These are phyloP conservation scores for Halictus ligatus DNA, from an alignment of 2,888 invertebrate species.

Conservation along the genomic window DNA sequence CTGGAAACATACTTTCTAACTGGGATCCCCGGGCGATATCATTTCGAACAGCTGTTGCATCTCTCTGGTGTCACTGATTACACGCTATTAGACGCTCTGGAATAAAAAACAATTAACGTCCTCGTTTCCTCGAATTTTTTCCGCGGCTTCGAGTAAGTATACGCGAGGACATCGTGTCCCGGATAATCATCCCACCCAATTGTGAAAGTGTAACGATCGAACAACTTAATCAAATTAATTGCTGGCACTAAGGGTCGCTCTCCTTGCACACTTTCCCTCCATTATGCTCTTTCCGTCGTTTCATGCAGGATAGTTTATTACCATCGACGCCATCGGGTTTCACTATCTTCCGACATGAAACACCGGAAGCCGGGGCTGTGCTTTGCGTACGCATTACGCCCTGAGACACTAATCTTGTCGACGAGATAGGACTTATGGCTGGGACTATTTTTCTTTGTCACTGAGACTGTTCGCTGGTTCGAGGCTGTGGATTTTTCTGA, in stretches of 20 bases:
- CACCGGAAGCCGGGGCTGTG: background rate
- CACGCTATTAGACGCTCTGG: background rate
- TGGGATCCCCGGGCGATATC: conserved; percentile 58
- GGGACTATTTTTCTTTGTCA: too few species aligned
- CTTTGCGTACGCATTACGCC: background rate
- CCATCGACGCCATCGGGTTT: background rate
- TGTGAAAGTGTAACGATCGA: background rate
- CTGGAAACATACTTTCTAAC: conserved; percentile 72
- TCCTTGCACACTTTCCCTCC: background rate
- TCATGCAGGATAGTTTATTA: background rate
- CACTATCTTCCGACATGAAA: background rate
- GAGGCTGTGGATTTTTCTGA: too few species aligned
- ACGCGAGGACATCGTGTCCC: background rate
- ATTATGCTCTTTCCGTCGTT: background rate
- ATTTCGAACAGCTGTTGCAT: conserved; percentile 35
- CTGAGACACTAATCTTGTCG: background rate
- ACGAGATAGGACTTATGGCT: too few species aligned
- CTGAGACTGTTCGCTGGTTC: too few species aligned
- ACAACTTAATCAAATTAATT: background rate
- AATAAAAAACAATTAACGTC: background rate
- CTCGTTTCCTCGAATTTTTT: background rate
- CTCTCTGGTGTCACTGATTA: background rate
- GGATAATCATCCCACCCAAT: background rate
- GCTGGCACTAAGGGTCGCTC: background rate
- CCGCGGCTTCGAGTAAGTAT: background rate